These are phyloP conservation scores for Cephonodes hylas DNA, from an alignment of 2,888 invertebrate species.

Conservation along the genomic window DNA sequence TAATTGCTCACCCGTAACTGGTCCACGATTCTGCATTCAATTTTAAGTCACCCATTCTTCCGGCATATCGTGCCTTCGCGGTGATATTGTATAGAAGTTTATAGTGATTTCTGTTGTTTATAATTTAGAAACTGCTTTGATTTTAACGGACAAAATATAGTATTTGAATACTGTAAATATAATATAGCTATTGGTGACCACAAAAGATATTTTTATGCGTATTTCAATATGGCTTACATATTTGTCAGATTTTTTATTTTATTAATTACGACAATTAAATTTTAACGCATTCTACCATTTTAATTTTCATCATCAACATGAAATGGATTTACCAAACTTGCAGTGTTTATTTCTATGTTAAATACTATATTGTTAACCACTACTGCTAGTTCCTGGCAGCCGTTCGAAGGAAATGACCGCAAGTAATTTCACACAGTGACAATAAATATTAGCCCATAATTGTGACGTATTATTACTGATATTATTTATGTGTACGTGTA, in stretches of 20 bases:
- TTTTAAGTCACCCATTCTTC: slow-evolving; percentile 8
- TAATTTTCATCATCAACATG: no score
- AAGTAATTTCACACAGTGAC: neutral
- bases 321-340: no score
- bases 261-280: no score
- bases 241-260: no score
- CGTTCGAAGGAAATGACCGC: neutral
- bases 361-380: neutral
- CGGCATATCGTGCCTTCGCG: neutral
- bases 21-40: slow-evolving; percentile 51
- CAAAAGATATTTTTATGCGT: no score
- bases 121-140: neutral
- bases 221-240: no score
- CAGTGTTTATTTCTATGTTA: neutral
- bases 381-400: neutral
- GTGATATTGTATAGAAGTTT: neutral
- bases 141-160: no score
- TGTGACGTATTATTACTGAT: slow-evolving; percentile 2
- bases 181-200: no score
- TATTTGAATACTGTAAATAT: no score
- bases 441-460: neutral
- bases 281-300: no score
- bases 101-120: neutral
- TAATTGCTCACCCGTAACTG: slow-evolving; percentile 50
- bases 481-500: slow-evolving; percentile 3